Evolutionary conservation across 2,113 vertebrate species (phyloP), one percentile per base, ranked within the genome.

Genomic region (Nycticebus coucang): DNA sequence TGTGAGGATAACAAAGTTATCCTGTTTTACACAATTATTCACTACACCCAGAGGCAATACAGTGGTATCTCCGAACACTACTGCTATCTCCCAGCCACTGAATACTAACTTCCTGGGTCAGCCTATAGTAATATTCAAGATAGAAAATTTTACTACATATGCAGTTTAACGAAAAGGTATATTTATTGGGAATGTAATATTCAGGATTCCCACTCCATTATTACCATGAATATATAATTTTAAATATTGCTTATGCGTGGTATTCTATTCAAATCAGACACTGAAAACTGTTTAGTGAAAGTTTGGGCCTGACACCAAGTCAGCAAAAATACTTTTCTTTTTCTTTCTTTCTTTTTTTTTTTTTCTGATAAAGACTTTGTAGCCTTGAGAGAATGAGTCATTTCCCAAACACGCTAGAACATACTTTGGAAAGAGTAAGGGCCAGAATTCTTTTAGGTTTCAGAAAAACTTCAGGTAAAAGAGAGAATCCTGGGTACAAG

Each of bases 181-280:
- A 78, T 74, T 89, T 91, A 83, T 93, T 92, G 89, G 79, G 50
- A 57, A 91, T 86, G 83, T 50, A 50, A 50, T 91, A 82, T 82
- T 88, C 79, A 93, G 87, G 59, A 74, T 83, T 82, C 28, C 78
- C 80, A 87, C 59, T 89, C 50, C 75, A 69, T 60, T 75, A 21
- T 89, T 69, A 82, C 37, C 86, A 45, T 69, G 19, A 81, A 91
- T 50, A 79, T 41, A 35, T 8, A 86, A 78, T 72, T 91, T 89
- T 86, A 89, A 84, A 74, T 78, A 85, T 68, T 94, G 92, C 87
- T 79, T 94, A 79, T 89, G 79, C n/a, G 24, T 86, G 50, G 24
- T 62, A 72, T 69, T 91, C 60, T 89, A 91, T 57, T 95, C 91
- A 74, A 78, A 60, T 88, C 87, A 62, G 92, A 85, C 60, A 60